Percentiles rank a stretch among this genome's conserved stretches.
These are phyloP conservation scores for Metopolophium dirhodum DNA, from an alignment of 1,140 invertebrate genomes.

Conservation along the genomic window DNA sequence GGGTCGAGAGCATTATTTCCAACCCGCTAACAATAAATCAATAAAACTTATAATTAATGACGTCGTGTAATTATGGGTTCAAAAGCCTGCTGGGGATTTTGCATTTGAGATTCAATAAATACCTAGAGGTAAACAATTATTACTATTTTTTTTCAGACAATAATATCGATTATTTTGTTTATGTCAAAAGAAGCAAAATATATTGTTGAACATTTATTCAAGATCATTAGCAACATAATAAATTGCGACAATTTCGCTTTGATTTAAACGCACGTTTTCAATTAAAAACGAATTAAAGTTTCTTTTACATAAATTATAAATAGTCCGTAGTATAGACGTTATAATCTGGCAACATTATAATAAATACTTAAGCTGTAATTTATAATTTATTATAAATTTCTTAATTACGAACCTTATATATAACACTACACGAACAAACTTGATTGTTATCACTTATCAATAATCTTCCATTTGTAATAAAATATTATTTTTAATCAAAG, in stretches of 20 bases:
- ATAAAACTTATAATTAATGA: slow-evolving; percentile 36
- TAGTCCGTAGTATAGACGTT: not conserved
- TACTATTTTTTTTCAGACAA: not conserved
- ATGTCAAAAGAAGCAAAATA: not conserved
- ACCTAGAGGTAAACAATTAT: not conserved
- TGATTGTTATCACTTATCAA: not conserved
- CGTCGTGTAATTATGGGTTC: slow-evolving; percentile 7
- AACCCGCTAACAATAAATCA: slow-evolving; percentile 9
- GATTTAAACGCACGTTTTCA: not conserved
- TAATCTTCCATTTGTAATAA: not conserved
- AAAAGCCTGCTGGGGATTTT: not conserved
- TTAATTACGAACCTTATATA: not conserved
- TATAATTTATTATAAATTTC: not conserved
- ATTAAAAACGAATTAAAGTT: not conserved
- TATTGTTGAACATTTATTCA: not conserved
- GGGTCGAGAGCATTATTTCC: not conserved
- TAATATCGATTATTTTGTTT: not conserved
- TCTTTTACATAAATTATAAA: not conserved
- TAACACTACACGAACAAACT: not conserved
- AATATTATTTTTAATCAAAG: not conserved
- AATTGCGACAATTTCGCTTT: not conserved
- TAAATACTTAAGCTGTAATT: too few species aligned
- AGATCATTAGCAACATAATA: not conserved
- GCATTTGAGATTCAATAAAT: not conserved
- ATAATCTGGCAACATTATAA: too few species aligned